phyloP scores from a whole-genome alignment of 2,888 invertebrate genomes.

The Drosophila tanythrix region DNA sequence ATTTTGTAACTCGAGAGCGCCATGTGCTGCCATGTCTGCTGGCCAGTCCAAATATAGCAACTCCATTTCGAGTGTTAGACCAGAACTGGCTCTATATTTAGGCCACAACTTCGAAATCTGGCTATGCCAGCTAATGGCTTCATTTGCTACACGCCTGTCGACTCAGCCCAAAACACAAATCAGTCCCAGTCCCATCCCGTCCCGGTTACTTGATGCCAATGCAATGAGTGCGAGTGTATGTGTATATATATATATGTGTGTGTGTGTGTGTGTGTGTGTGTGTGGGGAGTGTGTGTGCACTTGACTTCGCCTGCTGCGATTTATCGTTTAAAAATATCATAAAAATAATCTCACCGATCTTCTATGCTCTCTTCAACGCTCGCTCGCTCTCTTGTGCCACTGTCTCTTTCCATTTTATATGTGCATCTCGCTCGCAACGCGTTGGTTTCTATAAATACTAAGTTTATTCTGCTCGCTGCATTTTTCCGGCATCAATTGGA shows the following conservation, averaged over 20 bases:
- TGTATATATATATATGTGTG: neutral
- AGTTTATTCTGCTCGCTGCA: conserved; percentile 33
- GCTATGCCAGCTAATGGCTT: conserved; percentile 65
- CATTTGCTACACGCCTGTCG: conserved; percentile 53
- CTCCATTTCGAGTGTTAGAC: conserved; percentile 45
- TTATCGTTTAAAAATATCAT: conserved; percentile 75
- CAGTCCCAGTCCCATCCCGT: conserved; percentile 5
- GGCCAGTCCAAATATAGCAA: conserved; percentile 53
- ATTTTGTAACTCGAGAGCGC: conserved; percentile 54
- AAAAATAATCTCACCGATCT: conserved; percentile 53
- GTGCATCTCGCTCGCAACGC: conserved; percentile 50
- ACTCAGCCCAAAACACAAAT: conserved; percentile 11
- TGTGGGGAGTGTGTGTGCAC: conserved; percentile 57
- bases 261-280: conserved; percentile 2
- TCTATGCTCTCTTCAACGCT: conserved; percentile 17
- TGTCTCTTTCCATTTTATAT: conserved; percentile 26
- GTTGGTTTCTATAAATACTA: conserved; percentile 73
- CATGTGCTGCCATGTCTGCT: conserved; percentile 31
- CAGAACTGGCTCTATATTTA: conserved; percentile 56
- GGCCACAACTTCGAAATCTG: conserved; percentile 56
- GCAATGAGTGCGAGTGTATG: conserved; percentile 28
- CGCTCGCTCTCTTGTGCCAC: conserved; percentile 15
- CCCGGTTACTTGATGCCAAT: conserved; percentile 73
- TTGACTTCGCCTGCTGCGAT: conserved; percentile 75
- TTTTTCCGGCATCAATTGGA: conserved; percentile 47